Evolutionary conservation across 2,888 invertebrate species (phyloP), one percentile per base, ranked within the genome.

Genomic region (Diarsia brunnea): DNA sequence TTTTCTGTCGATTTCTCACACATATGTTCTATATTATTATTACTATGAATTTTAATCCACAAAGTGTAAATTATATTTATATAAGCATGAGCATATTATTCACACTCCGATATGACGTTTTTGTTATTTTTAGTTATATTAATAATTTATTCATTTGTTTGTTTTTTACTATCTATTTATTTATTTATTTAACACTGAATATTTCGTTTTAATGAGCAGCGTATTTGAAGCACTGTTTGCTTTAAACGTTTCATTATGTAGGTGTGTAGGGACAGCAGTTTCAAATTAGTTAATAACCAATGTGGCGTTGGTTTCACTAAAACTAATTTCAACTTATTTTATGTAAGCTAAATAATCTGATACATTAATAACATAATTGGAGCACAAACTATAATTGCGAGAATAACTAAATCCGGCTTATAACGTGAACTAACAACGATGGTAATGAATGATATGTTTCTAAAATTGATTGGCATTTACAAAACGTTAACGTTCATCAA

Each of bases 61-160:
- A 89, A 87, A 88, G 88, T 94, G 94, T 94, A 93, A 91, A 92
- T 93, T 94, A 91, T 90, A 89, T 90, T 92, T 91, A 92, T 93
- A 92, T 93, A 92, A 92, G 94, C 94, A 95, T 95, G 94, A 92
- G 93, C 92, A 92, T 90, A 89, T 89, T 87, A 82, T 86, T 85
- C 84, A 84, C 87, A 85, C 72, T 90, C 85, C 72, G 11, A 84
- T 87, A 76, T 73, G 8, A 75, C 19, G 11, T 60, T 84, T 83
- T 83, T 72, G 75, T 89, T 86, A 75, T 70, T 88, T 86, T 85
- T 45, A 73, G 73, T 82, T 90, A 69, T 75, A 79, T 80, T 78
- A 75, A 78, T 84, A 78, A 80, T 84, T 75, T 85, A 78, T 75
- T 87, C n/a, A 75, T 82, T 87, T 79, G 31, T 81, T 84, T 77